phyloP scores from a whole-genome alignment of 2,797 vertebrate species.

The Acipenser oxyrinchus region DNA sequence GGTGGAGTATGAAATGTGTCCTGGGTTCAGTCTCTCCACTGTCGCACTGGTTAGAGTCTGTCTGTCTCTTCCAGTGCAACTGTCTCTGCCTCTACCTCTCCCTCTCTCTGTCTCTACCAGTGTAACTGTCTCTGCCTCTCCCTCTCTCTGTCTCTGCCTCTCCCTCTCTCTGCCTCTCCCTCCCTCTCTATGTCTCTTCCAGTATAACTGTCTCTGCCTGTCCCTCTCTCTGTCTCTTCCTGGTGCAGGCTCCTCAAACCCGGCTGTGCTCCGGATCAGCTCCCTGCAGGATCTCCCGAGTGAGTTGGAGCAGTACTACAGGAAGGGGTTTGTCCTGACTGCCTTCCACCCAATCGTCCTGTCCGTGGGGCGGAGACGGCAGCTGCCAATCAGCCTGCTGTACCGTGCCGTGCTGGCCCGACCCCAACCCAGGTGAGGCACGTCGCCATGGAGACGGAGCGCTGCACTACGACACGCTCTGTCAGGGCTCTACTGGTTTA shows the following conservation, averaged over 20 bases:
- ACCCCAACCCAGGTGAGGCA: conserved; percentile 66
- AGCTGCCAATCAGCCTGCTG: conserved; percentile 77
- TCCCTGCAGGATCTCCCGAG: conserved; percentile 78
- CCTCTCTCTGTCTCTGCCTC: neutral
- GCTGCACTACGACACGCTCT: too few species aligned
- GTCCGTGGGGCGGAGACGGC: conserved; percentile 64
- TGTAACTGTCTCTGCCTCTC: neutral
- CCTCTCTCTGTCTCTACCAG: neutral
- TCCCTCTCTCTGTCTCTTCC: neutral
- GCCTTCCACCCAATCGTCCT: conserved; percentile 86
- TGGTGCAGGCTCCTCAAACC: conserved; percentile 67
- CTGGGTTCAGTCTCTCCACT: too few species aligned
- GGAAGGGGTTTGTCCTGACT: conserved; percentile 73
- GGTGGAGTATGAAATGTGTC: too few species aligned
- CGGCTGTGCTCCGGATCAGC: conserved; percentile 76
- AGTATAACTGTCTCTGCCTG: neutral
- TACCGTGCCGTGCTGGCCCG: conserved; percentile 81
- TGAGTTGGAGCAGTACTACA: conserved; percentile 80
- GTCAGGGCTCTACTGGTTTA: too few species aligned
- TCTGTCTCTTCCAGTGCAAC: too few species aligned
- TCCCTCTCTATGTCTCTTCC: neutral
- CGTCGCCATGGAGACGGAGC: too few species aligned
- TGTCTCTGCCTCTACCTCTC: too few species aligned
- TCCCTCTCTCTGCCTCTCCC: neutral
- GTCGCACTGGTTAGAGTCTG: too few species aligned